Base-by-base conservation (phyloP, 2,888 invertebrate genomes). In the Drosophila leonis region DNA sequence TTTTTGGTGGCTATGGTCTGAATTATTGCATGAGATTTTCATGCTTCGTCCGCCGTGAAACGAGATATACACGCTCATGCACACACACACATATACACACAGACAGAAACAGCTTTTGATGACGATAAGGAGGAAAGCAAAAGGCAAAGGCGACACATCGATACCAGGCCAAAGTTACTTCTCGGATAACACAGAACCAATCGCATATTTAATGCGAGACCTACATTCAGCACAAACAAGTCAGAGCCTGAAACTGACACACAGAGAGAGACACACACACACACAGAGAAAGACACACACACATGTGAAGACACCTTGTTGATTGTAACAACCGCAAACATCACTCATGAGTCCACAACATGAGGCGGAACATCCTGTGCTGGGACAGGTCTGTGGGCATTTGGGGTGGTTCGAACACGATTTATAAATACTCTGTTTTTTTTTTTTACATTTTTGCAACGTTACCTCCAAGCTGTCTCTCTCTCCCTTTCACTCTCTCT, bases 21-120 rank as follows among this genome's bases (percentile, higher is more conserved):
- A 52, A 63, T 61, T 65, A 52, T 64, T 48, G 61, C 57, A 64
- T 37, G 72, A 71, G 71, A 41, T 71, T 77, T 83, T 86, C 86
- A 84, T 80, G 83, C 80, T 84, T 78, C 72, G 72, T 72, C 72
- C 82, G 86, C 80, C 82, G 72, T 84, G 83, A 84, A 84, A 84
- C 86, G 83, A 84, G 86, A 84, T 80, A 72, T 73, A 49, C 70
- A 64, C 44, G 59, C 51, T 49, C 61, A 51, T 64, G 65, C 63
- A 54, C n/a, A 65, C 24, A 70, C 44, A 67, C 35, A 60, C 41
- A 5, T 18, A 44, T 10, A 65, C 39, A 65, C 39, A 72, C 13
- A 57, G 20, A 9, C 46, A n/a, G 9, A 15, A 15, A n/a, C 5
- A 29, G 59, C 49, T 69, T 71, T 33, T 35, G 35, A 48, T n/a